Conservation (phyloP, 53 echinoderm and acorn worm species). For the Crossaster papposus region DNA sequence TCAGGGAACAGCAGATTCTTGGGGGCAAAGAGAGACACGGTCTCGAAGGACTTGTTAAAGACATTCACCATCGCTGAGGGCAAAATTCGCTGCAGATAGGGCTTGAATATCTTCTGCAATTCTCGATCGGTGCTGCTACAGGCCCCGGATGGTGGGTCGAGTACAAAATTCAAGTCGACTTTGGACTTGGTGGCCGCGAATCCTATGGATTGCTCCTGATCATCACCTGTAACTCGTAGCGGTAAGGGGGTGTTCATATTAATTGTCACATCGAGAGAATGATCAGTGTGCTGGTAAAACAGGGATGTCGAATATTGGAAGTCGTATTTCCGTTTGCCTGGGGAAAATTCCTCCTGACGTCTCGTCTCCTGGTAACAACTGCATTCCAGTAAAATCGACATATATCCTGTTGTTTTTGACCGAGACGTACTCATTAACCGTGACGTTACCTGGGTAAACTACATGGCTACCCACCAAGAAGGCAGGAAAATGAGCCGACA, state of each 20-base stretch:
- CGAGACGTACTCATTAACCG: not conserved
- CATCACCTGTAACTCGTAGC: conserved; percentile 6
- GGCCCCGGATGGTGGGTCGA: not conserved
- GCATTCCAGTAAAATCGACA: conserved; percentile 29
- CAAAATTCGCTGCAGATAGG: too few relatives aligned
- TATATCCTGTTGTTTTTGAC: not conserved
- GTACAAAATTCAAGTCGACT: not conserved
- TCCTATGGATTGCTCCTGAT: conserved; percentile 9
- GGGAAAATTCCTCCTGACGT: not conserved
- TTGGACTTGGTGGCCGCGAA: not conserved
- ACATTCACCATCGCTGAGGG: not conserved
- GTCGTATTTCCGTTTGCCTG: too few relatives aligned
- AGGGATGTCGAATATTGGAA: too few relatives aligned
- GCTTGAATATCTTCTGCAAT: too few relatives aligned
- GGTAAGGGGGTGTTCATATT: conserved; percentile 5
- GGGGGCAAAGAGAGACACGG: conserved; percentile 41
- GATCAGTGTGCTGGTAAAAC: too few relatives aligned
- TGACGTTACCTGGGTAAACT: too few relatives aligned
- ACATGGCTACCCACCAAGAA: not conserved
- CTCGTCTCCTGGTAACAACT: not conserved
- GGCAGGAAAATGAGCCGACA: conserved; percentile 30
- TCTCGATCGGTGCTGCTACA: too few relatives aligned
- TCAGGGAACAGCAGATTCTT: conserved; percentile 52
- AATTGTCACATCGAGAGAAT: conserved; percentile 28
- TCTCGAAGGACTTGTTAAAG: conserved; percentile 23